A percentile compares a stretch with the other conserved stretches of the same genome.
Evolutionary conservation across 2,797 vertebrate genomes (phyloP).

Genomic region (Melanotaenia trifasciata): DNA sequence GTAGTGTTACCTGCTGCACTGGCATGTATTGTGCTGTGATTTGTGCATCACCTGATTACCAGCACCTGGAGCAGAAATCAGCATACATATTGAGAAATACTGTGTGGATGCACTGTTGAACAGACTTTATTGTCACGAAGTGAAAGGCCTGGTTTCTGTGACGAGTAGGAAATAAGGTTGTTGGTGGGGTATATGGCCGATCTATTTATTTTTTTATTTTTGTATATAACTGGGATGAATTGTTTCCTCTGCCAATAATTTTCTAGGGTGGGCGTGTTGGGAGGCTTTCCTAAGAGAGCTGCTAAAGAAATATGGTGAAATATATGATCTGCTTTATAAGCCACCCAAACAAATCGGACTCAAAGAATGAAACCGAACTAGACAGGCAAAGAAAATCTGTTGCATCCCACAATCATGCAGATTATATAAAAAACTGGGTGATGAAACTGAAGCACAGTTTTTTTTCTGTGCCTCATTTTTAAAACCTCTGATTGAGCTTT

Average conservation of each 20-base stretch:
- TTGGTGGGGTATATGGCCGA: constrained; percentile 20
- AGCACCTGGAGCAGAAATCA: constrained; percentile 3
- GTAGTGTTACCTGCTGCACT: neutral
- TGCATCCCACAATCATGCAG: constrained; percentile 41
- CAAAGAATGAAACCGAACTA: constrained; percentile 48
- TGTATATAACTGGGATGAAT: constrained; percentile 13
- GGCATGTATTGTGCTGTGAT: neutral
- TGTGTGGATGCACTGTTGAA: constrained; percentile 23
- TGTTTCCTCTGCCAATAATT: constrained; percentile 33
- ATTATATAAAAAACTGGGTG: constrained; percentile 52
- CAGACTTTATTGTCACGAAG: constrained; percentile 15
- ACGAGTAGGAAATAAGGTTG: constrained; percentile 10
- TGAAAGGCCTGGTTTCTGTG: constrained; percentile 17
- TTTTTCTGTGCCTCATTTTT: constrained; percentile 24
- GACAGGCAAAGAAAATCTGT: constrained; percentile 59
- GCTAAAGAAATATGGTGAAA: constrained; percentile 26
- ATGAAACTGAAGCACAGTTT: constrained; percentile 46
- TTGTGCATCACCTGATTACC: neutral
- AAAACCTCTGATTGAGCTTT: constrained; percentile 55
- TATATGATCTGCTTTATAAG: constrained; percentile 43
- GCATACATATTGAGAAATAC: neutral
- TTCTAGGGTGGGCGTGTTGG: constrained; percentile 32
- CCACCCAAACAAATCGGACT: constrained; percentile 51
- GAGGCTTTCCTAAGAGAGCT: constrained; percentile 18
- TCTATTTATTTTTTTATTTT: neutral